phyloP scores from a whole-genome alignment of 2,113 vertebrate species.

The Bubalus kerabau region DNA sequence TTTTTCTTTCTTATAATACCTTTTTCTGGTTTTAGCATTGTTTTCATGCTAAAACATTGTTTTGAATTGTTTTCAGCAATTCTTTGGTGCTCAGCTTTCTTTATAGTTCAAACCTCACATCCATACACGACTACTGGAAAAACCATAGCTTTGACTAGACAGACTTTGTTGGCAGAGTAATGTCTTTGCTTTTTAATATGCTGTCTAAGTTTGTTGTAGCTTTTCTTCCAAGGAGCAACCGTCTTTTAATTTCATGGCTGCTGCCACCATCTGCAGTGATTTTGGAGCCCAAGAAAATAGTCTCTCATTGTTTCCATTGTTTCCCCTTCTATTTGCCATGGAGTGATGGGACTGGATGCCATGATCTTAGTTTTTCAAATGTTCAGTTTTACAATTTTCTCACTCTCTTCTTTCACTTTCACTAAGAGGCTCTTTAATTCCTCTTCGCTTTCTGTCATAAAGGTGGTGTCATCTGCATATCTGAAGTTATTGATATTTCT shows the following conservation, averaged over 20 bases:
- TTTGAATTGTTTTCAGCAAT: neutral
- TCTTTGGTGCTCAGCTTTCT: rapidly evolving
- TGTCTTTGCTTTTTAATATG: neutral
- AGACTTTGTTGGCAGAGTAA: neutral
- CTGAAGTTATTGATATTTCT: neutral
- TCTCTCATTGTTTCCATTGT: neutral
- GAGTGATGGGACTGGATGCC: neutral
- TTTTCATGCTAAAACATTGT: too few species aligned
- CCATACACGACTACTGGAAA: neutral
- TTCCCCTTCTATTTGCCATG: neutral
- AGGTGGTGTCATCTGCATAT: neutral
- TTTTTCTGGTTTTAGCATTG: neutral
- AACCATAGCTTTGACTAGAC: neutral
- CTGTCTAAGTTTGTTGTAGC: neutral
- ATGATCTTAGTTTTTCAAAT: neutral
- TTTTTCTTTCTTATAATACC: neutral
- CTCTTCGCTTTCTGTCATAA: neutral
- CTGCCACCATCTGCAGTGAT: neutral
- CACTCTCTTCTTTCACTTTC: neutral
- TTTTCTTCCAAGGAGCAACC: neutral
- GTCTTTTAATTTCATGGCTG: neutral
- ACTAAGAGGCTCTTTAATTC: neutral
- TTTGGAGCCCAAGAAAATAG: neutral
- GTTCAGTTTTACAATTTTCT: neutral
- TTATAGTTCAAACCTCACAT: neutral